These are phyloP conservation scores for Lagopus muta DNA, from an alignment of 2,113 vertebrate species.

Conservation along the genomic window DNA sequence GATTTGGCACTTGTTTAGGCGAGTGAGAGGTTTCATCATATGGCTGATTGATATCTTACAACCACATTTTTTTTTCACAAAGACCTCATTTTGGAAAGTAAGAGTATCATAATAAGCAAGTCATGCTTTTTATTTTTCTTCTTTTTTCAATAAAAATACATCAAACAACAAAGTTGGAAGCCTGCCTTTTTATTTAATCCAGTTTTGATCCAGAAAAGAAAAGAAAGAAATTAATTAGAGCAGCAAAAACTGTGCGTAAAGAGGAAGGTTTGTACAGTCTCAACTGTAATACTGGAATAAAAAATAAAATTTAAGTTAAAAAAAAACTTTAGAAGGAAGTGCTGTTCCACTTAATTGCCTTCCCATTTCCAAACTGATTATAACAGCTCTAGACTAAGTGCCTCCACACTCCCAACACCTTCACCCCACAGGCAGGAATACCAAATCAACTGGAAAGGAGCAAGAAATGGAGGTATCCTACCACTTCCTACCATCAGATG, in stretches of 20 bases:
- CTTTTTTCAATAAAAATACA: conserved; percentile 52
- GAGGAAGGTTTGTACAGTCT: conserved; percentile 23
- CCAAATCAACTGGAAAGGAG: background rate
- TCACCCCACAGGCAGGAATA: background rate
- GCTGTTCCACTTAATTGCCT: background rate
- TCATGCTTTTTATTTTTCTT: conserved; percentile 14
- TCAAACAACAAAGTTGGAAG: conserved; percentile 56
- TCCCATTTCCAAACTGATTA: background rate
- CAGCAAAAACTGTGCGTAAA: conserved; percentile 14
- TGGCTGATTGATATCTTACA: background rate
- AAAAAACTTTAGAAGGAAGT: background rate
- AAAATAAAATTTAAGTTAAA: conserved; percentile 16
- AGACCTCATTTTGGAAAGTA: conserved; percentile 17
- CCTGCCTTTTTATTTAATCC: conserved; percentile 47
- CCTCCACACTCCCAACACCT: background rate
- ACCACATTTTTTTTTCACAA: conserved; percentile 1
- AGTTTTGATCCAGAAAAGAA: conserved; percentile 11
- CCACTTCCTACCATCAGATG: background rate
- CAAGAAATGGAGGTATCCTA: background rate
- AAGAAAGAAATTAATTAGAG: conserved; percentile 42
- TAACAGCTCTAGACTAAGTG: background rate
- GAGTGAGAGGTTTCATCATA: background rate
- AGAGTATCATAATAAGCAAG: conserved; percentile 34
- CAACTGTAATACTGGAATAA: conserved; percentile 24
- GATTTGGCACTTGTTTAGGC: background rate